These are phyloP conservation scores for Bradypus variegatus DNA, from an alignment of 2,797 vertebrate genomes.

Conservation along the genomic window DNA sequence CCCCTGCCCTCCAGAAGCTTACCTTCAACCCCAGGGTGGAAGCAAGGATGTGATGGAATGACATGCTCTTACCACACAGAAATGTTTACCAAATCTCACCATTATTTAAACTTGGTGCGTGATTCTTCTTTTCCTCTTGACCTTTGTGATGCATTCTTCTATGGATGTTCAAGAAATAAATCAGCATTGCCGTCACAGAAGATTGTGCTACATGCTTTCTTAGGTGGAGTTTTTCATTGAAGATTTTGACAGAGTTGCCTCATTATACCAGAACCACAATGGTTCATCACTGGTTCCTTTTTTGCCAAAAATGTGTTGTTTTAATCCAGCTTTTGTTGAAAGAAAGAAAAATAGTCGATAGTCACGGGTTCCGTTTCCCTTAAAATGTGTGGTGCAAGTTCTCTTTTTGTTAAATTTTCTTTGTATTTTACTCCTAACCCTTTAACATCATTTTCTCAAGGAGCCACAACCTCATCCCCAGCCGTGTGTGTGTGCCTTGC, in stretches of 20 bases:
- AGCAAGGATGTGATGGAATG: not conserved
- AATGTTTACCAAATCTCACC: not conserved
- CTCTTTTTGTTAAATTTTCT: not conserved
- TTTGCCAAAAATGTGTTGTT: not conserved
- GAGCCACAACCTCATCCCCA: not conserved
- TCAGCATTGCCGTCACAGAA: fast-evolving
- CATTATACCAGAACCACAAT: not conserved
- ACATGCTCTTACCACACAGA: not conserved
- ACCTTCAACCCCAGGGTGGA: not conserved
- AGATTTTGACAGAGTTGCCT: not conserved
- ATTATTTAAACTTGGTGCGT: not conserved
- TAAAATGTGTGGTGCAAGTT: not conserved
- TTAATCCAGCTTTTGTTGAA: not conserved
- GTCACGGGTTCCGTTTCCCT: not conserved
- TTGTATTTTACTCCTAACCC: not conserved
- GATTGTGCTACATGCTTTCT: not conserved
- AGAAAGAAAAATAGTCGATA: not conserved
- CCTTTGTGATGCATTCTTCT: not conserved
- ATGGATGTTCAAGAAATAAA: not conserved
- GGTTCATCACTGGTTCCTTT: not conserved
- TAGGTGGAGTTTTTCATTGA: not conserved
- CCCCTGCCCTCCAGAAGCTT: not conserved
- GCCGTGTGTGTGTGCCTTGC: fast-evolving
- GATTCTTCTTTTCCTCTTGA: not conserved
- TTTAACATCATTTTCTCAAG: not conserved